phyloP scores from a whole-genome alignment of 2,113 vertebrate species.

The Centropus unirufus region DNA sequence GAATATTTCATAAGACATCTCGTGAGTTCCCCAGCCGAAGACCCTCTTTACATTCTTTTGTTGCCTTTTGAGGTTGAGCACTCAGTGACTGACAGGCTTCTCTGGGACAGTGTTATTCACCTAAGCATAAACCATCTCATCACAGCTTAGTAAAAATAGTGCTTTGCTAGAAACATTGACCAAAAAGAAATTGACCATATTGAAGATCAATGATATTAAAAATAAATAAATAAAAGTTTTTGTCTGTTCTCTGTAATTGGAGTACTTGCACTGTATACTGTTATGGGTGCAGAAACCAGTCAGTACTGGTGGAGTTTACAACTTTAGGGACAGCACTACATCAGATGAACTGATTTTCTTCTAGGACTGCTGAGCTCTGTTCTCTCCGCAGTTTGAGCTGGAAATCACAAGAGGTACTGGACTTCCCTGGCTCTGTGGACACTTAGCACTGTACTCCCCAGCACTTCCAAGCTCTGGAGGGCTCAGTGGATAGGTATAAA shows the following conservation, averaged over 20 bases:
- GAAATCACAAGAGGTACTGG: background rate
- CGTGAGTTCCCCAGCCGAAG: background rate
- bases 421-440: background rate
- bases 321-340: background rate
- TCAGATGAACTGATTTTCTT: background rate
- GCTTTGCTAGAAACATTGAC: background rate
- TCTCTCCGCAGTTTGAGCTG: background rate
- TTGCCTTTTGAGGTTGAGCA: accelerated
- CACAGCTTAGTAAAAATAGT: background rate
- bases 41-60: background rate
- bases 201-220: background rate
- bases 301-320: background rate
- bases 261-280: background rate
- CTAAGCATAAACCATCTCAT: background rate
- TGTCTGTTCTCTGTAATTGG: background rate
- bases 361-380: background rate
- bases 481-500: background rate
- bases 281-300: background rate
- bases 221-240: background rate
- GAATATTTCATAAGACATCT: background rate
- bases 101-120: background rate
- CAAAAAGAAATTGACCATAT: background rate
- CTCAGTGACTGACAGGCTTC: background rate
- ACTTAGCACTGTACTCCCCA: background rate
- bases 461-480: background rate